Percentiles rank a stretch among this genome's conserved stretches.
phyloP scores from a whole-genome alignment of 2,113 vertebrate genomes.

The Gymnorhina tibicen region DNA sequence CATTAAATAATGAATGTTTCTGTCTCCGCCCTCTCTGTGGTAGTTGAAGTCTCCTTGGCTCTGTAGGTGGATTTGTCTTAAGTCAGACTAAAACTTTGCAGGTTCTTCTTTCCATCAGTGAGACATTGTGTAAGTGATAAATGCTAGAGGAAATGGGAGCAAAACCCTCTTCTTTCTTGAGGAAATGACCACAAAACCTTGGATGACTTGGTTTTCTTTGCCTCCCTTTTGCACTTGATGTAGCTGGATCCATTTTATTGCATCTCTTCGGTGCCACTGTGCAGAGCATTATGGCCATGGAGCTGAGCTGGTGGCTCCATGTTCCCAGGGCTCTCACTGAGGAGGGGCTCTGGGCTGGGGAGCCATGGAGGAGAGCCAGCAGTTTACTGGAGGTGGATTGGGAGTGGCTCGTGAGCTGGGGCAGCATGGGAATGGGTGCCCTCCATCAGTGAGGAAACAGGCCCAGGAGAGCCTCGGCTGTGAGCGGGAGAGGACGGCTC shows the following conservation, averaged over 20 bases:
- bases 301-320: not conserved
- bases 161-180: not conserved
- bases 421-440: fast-evolving
- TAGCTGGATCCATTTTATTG: not conserved
- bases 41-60: not conserved
- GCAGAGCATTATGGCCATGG: fast-evolving
- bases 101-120: not conserved
- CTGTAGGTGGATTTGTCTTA: not conserved
- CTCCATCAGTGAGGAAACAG: not conserved
- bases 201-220: not conserved
- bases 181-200: not conserved
- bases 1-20: not conserved
- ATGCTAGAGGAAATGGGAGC: not conserved
- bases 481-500: fast-evolving
- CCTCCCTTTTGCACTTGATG: not conserved
- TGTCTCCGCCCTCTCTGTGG: not conserved
- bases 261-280: not conserved
- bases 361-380: not conserved
- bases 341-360: not conserved
- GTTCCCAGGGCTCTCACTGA: not conserved
- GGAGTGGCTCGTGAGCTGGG: not conserved
- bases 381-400: fast-evolving
- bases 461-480: not conserved
- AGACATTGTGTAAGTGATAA: not conserved
- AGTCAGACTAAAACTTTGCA: not conserved